Evolutionary conservation across 2,888 invertebrate species (phyloP).

Genomic region (Aquatica leii): DNA sequence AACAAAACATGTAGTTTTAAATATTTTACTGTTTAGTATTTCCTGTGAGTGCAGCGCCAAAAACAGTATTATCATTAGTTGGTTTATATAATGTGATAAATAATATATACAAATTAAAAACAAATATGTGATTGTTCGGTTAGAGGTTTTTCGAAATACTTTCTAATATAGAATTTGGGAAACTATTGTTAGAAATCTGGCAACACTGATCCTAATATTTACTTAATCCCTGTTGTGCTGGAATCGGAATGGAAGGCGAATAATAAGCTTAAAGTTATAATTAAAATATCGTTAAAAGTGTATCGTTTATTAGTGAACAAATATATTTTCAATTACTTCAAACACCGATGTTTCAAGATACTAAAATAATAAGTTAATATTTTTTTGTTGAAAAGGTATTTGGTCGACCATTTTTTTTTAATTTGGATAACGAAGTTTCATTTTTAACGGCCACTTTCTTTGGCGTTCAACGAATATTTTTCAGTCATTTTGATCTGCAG

Average conservation of each 20-base stretch:
- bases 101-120: no score
- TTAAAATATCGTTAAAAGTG: neutral
- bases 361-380: neutral
- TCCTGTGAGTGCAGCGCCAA: no score
- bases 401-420: conserved; percentile 11
- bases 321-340: neutral
- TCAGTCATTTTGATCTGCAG: no score
- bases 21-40: no score
- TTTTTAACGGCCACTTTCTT: conserved; percentile 6
- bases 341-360: neutral
- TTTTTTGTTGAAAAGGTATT: conserved; percentile 7
- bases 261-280: conserved; percentile 1
- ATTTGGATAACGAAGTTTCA: conserved; percentile 9
- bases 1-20: no score
- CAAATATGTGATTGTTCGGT: no score
- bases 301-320: neutral
- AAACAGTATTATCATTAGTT: no score
- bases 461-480: neutral
- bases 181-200: neutral
- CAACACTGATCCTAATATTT: conserved; percentile 13
- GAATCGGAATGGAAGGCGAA: conserved; percentile 8
- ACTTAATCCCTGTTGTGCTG: conserved; percentile 10
- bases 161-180: no score
- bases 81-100: no score
- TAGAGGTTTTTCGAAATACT: no score